Evolutionary conservation across 2,113 vertebrate species (phyloP).

Genomic region (Microtus pennsylvanicus): DNA sequence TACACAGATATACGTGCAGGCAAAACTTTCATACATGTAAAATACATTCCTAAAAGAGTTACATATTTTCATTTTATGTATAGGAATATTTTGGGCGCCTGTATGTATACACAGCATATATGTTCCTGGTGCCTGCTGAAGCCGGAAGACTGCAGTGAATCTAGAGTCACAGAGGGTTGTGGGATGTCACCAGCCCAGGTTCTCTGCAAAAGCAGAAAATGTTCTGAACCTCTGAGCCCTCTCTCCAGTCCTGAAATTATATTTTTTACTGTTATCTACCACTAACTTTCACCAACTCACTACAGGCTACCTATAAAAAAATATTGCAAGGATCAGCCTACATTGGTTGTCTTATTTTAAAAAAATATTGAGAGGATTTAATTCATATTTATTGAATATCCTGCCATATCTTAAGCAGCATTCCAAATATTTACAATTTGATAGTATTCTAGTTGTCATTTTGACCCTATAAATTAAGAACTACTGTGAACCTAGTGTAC

Average conservation of each 20-base stretch:
- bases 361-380: background rate
- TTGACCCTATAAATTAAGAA: background rate
- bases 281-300: background rate
- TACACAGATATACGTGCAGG: background rate
- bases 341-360: background rate
- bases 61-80: background rate
- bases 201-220: background rate
- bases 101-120: no score
- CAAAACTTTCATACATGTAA: background rate
- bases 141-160: background rate
- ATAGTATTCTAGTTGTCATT: background rate
- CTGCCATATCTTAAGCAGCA: background rate
- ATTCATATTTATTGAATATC: background rate
- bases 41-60: background rate
- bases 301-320: background rate
- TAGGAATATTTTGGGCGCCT: background rate
- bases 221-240: background rate
- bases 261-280: background rate
- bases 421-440: slow-evolving; percentile 34
- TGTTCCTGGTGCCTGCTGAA: background rate
- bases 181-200: background rate
- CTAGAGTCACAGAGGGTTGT: no score
- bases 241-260: background rate
- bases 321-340: background rate
- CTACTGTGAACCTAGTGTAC: background rate